phyloP scores from a whole-genome alignment of 2,888 invertebrate species.

The Amphiduros pacificus region DNA sequence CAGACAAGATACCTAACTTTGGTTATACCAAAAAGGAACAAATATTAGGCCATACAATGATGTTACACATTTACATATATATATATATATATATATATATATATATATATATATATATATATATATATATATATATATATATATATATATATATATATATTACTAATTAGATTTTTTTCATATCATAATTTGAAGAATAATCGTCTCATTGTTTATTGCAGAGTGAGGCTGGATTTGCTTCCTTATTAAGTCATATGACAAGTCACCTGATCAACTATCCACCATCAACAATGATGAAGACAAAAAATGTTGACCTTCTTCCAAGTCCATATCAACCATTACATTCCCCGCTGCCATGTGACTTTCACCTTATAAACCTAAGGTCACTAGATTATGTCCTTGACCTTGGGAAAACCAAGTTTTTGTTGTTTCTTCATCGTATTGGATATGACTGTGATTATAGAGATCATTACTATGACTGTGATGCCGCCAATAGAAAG shows the following conservation, averaged over 20 bases:
- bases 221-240: slow-evolving; percentile 4
- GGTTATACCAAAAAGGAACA: too few relatives aligned
- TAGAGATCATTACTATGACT: too few relatives aligned
- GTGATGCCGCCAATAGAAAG: too few relatives aligned
- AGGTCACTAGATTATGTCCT: not conserved
- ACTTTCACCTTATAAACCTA: slow-evolving; percentile 13
- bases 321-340: slow-evolving; percentile 11
- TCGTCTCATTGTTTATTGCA: not conserved
- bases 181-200: not conserved
- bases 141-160: not conserved
- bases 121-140: not conserved
- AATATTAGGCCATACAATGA: too few relatives aligned
- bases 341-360: slow-evolving; percentile 11
- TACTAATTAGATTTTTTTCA: too few relatives aligned
- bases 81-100: too few relatives aligned
- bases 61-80: too few relatives aligned
- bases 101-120: not conserved
- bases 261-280: slow-evolving; percentile 16
- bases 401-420: too few relatives aligned
- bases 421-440: too few relatives aligned
- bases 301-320: not conserved
- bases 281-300: not conserved
- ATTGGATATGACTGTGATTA: too few relatives aligned
- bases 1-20: too few relatives aligned
- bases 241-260: slow-evolving; percentile 15